phyloP scores from a whole-genome alignment of 2,888 invertebrate species.

The Tiliacea aurago region DNA sequence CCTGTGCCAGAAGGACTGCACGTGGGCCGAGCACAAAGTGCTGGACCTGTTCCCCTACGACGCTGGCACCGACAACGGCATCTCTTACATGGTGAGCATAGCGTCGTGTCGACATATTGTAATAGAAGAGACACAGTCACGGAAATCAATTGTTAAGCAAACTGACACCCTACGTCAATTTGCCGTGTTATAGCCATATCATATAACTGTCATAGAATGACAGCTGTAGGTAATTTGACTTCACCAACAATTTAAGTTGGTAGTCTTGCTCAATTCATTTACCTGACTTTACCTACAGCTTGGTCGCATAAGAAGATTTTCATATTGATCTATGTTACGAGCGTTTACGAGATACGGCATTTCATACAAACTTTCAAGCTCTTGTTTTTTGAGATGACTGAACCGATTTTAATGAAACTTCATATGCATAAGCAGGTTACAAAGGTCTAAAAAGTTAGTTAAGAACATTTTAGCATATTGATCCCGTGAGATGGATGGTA shows the following conservation, averaged over 20 bases:
- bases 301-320: background rate
- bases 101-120: too few species aligned
- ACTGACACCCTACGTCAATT: background rate
- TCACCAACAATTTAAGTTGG: background rate
- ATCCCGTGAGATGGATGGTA: background rate
- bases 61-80: slow-evolving; percentile 98
- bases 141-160: background rate
- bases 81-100: slow-evolving; percentile 95
- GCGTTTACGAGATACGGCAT: too few species aligned
- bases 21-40: slow-evolving; percentile 96
- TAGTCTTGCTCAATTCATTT: background rate
- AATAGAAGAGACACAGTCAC: background rate
- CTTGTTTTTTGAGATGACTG: too few species aligned
- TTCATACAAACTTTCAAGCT: too few species aligned
- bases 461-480: background rate
- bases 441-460: too few species aligned
- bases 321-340: background rate
- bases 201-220: background rate
- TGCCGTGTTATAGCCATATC: background rate
- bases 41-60: slow-evolving; percentile 98
- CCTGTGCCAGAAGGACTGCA: slow-evolving; percentile 96
- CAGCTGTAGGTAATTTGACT: background rate
- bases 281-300: background rate
- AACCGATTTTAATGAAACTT: too few species aligned
- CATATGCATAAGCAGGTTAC: too few species aligned